phyloP scores from a whole-genome alignment of 2,113 vertebrate genomes.

The Antennarius striatus region DNA sequence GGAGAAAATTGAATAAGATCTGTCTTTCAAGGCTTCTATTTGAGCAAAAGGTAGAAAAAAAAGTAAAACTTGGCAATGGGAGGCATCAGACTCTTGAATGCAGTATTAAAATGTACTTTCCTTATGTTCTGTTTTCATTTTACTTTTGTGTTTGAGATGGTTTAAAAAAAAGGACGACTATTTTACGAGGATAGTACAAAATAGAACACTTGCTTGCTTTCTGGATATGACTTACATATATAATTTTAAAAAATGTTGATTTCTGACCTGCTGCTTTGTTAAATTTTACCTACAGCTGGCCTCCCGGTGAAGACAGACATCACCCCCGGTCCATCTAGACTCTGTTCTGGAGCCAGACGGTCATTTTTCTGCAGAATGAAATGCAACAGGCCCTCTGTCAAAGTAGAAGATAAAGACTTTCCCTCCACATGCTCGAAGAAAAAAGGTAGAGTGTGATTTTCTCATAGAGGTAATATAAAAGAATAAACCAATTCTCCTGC shows the following conservation, averaged over 20 bases:
- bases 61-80: too few species aligned
- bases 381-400: conserved; percentile 95
- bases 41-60: too few species aligned
- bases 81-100: not conserved
- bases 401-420: conserved; percentile 98
- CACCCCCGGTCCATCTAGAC: conserved; percentile 90
- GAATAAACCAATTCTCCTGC: not conserved
- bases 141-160: not conserved
- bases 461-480: not conserved
- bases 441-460: conserved; percentile 84
- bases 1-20: too few species aligned
- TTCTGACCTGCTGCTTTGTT: not conserved
- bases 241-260: not conserved
- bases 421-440: conserved; percentile 98
- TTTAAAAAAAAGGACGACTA: too few species aligned
- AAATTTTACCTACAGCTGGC: conserved; percentile 81
- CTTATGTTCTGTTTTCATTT: too few species aligned
- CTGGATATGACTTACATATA: not conserved
- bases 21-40: too few species aligned
- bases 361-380: conserved; percentile 99
- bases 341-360: conserved; percentile 94
- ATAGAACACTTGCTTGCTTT: not conserved
- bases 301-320: conserved; percentile 98
- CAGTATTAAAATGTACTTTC: too few species aligned
- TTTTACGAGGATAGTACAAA: not conserved